Base-by-base conservation (phyloP, 2,888 invertebrate species). In the Peribatodes rhomboidaria region DNA sequence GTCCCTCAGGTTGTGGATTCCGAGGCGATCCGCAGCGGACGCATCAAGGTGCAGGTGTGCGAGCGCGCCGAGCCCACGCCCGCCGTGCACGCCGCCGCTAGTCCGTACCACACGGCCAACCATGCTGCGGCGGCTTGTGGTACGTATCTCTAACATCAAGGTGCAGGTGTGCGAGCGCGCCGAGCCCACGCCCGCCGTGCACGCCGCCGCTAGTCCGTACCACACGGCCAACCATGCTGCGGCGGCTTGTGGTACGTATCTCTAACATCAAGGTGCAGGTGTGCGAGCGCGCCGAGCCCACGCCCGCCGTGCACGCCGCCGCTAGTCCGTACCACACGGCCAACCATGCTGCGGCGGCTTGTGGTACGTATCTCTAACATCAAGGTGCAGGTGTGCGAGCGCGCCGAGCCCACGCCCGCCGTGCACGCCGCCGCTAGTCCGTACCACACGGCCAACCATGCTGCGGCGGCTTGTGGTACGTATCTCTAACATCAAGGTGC, bases 71-170 rank as follows among this genome's bases (percentile, higher is more conserved):
- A 96, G 77, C 96, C 96, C 0, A 83, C 86, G 56, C 87, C 95
- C 2, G 73, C 79, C 2, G 60, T 69, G 4, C 77, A 84, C 13
- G 73, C 78, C 18, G 72, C 84, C 57, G 75, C 73, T 76, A 27
- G 82, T 55, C 89, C 88, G 6, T 96, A 95, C 83, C 90, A 94
- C 84, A 84, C 87, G 64, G 94, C 94, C 0, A 84, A 93, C 76
- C 89, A 93, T 73, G 95, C 95, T 22, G 95, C 96, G 10, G 94
- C 94, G 61, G 87, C 93, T 50, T 89, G 95, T 75, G 94, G 95
- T 89, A 79, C 75, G 77, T 62, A 27, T 3, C 18, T n/a, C 2
- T 42, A 37, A n/a, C 60, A 90, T 96, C 55, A 95, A 95, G 81
- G 94, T 96, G 66, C 83, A 82, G 0, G 89, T 96, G 74, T 77